Conservation (phyloP, 2,797 vertebrate genomes). For the Gouania willdenowi region DNA sequence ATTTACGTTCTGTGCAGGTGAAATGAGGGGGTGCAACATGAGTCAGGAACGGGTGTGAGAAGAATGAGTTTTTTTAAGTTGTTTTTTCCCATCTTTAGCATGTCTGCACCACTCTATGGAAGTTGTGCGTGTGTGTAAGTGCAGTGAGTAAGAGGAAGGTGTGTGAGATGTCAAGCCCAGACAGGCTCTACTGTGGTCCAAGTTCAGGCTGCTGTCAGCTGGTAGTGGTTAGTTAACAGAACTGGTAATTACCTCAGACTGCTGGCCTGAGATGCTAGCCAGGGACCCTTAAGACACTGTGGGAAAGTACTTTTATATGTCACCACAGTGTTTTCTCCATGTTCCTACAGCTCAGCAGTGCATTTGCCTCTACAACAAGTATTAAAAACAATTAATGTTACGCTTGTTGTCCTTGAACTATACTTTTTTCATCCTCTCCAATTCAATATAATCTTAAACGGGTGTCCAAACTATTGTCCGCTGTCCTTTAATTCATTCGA, state of each 20-base stretch:
- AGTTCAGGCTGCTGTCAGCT: conserved; percentile 64
- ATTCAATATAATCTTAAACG: too few relatives aligned
- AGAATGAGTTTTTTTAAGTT: neutral
- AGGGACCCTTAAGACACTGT: conserved; percentile 56
- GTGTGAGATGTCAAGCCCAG: conserved; percentile 63
- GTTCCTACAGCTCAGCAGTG: conserved; percentile 5
- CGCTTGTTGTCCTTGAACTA: too few relatives aligned
- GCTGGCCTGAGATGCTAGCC: conserved; percentile 48
- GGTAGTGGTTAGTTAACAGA: conserved; percentile 61
- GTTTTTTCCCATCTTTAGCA: conserved; percentile 23
- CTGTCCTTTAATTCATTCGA: too few relatives aligned
- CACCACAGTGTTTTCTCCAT: conserved; percentile 4
- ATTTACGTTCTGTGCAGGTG: conserved; percentile 33
- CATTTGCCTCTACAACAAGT: conserved; percentile 1
- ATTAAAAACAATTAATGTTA: too few relatives aligned
- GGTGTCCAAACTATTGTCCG: too few relatives aligned
- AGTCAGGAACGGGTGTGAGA: conserved; percentile 39
- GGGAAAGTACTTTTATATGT: conserved; percentile 53
- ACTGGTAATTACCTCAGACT: conserved; percentile 59
- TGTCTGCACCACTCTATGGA: conserved; percentile 5
- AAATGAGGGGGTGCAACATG: conserved; percentile 39
- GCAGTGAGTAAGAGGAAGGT: conserved; percentile 49
- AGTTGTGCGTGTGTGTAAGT: conserved; percentile 8
- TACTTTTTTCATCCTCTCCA: too few relatives aligned
- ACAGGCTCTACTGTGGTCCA: conserved; percentile 60